These are phyloP conservation scores for Danaus plexippus DNA, from an alignment of 1,140 invertebrate species.

Conservation along the genomic window DNA sequence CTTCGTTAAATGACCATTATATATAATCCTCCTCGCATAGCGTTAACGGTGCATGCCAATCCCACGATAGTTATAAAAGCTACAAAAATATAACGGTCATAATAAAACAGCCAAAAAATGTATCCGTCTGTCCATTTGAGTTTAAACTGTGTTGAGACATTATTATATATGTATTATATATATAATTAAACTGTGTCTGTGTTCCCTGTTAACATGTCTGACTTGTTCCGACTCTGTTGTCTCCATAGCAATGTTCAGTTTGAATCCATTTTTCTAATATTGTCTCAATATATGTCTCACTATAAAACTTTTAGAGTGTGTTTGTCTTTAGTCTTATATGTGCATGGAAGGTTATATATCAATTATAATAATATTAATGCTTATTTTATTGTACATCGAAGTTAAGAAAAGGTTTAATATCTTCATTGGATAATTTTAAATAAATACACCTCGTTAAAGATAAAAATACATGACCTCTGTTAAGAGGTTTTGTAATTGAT, in stretches of 20 bases:
- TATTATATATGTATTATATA: conserved; percentile 8
- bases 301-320: conserved; percentile 61
- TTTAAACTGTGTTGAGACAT: conserved; percentile 38
- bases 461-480: too few relatives aligned
- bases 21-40: conserved; percentile 50
- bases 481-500: too few relatives aligned
- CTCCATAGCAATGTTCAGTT: conserved; percentile 35
- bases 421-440: background rate
- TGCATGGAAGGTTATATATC: conserved; percentile 67
- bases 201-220: conserved; percentile 35
- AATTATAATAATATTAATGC: conserved; percentile 39
- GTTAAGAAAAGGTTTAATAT: conserved; percentile 26
- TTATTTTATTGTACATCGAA: conserved; percentile 31
- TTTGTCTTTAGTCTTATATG: conserved; percentile 71
- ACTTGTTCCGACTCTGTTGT: conserved; percentile 27
- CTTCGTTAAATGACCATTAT: conserved; percentile 28
- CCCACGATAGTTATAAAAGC: conserved; percentile 47
- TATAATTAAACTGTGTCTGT: conserved; percentile 29
- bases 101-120: conserved; percentile 36
- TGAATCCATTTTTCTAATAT: conserved; percentile 20
- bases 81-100: conserved; percentile 49
- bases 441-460: too few relatives aligned
- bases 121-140: conserved; percentile 24
- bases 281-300: conserved; percentile 35
- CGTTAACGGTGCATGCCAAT: conserved; percentile 64